phyloP scores from a whole-genome alignment of 1,140 invertebrate species.

The Heliothis subflexa region DNA sequence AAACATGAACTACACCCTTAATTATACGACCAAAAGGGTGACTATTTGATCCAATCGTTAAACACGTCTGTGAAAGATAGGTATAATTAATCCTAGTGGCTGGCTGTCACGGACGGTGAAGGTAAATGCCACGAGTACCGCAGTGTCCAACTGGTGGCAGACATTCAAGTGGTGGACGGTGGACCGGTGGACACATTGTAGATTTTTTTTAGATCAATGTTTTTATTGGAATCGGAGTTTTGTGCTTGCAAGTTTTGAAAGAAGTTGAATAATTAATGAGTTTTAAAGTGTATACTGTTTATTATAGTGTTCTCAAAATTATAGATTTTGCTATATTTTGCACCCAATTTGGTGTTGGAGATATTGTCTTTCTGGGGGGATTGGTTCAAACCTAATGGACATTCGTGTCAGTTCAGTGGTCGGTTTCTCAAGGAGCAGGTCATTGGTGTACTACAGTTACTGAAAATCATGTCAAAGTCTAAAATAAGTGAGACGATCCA shows the following conservation, averaged over 20 bases:
- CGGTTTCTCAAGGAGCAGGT: not conserved
- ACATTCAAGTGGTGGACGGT: not conserved
- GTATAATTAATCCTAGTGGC: slow-evolving; percentile 27
- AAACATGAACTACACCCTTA: not conserved
- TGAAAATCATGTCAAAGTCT: slow-evolving; percentile 33
- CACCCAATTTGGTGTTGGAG: too few species aligned
- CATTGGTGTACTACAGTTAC: not conserved
- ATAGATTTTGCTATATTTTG: too few species aligned
- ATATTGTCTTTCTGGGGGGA: too few species aligned
- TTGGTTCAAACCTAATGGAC: too few species aligned
- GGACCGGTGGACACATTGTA: not conserved
- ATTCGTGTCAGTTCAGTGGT: too few species aligned
- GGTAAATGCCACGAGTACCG: slow-evolving; percentile 5
- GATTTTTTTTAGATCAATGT: not conserved
- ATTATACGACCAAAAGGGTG: not conserved
- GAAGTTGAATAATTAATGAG: too few species aligned
- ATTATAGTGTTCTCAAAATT: too few species aligned
- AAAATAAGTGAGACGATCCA: slow-evolving; percentile 49
- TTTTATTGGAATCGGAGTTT: not conserved
- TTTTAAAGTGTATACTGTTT: too few species aligned
- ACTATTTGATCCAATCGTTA: not conserved
- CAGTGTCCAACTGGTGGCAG: not conserved
- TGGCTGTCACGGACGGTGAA: slow-evolving; percentile 8
- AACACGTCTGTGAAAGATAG: slow-evolving; percentile 2
- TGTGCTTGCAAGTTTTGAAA: too few species aligned